These are phyloP conservation scores for Eretmocerus hayati DNA, from an alignment of 2,888 invertebrate species.

Conservation along the genomic window DNA sequence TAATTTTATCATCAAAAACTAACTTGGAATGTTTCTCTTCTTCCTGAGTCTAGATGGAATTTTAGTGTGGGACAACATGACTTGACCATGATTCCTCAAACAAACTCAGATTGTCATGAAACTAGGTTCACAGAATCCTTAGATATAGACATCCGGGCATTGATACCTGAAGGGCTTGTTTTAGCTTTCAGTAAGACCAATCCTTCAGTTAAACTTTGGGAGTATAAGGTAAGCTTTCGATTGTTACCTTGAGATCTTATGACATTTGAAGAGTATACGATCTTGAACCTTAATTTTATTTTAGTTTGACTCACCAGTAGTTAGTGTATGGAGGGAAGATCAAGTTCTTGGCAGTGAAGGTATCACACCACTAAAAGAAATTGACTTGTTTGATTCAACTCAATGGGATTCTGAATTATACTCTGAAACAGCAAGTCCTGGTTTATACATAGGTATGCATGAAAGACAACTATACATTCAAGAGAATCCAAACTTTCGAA, in stretches of 20 bases:
- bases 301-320: constrained; percentile 76
- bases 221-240: constrained; percentile 68
- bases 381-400: constrained; percentile 68
- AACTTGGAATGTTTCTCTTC: too few species aligned
- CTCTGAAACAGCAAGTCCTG: constrained; percentile 51
- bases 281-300: constrained; percentile 1
- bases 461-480: constrained; percentile 61
- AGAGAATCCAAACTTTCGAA: constrained; percentile 33
- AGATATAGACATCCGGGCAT: constrained; percentile 56
- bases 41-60: constrained; percentile 79
- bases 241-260: constrained; percentile 2
- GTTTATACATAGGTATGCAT: constrained; percentile 80
- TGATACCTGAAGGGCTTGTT: constrained; percentile 67
- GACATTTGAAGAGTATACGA: constrained; percentile 2
- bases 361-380: constrained; percentile 52
- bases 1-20: too few species aligned
- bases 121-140: constrained; percentile 21
- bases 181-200: constrained; percentile 57
- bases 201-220: constrained; percentile 60
- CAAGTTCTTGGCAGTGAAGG: constrained; percentile 35
- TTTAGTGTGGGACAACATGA: constrained; percentile 91
- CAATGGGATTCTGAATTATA: constrained; percentile 47
- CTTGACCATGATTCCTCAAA: constrained; percentile 54
- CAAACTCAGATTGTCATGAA: constrained; percentile 47
- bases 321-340: constrained; percentile 77